Conservation (phyloP, 2,888 invertebrate species). For the Tryphoninae sp. region DNA sequence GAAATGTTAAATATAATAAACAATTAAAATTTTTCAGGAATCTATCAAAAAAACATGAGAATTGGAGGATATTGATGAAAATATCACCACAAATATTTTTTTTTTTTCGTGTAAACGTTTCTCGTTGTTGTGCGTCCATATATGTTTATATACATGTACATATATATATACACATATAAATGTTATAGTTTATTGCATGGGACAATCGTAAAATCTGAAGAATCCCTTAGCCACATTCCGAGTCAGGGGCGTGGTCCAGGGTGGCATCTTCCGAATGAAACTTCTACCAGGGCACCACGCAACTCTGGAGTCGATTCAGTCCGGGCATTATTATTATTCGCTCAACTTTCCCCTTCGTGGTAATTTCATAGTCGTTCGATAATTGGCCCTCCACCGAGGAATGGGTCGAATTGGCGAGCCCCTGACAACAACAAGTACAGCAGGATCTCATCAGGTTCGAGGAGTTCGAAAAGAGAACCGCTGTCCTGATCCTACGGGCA, state of each 20-base stretch:
- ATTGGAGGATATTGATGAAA: background rate
- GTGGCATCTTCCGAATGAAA: constrained; percentile 80
- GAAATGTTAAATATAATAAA: background rate
- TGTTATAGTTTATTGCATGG: constrained; percentile 31
- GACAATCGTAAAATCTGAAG: constrained; percentile 48
- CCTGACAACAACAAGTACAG: constrained; percentile 77
- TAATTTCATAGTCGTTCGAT: constrained; percentile 67
- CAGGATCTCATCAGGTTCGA: constrained; percentile 74
- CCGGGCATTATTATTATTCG: constrained; percentile 68
- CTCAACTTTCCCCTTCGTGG: constrained; percentile 68
- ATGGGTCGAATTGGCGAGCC: constrained; percentile 76
- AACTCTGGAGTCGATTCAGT: constrained; percentile 68
- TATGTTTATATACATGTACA: background rate
- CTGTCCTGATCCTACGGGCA: constrained; percentile 62
- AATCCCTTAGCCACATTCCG: constrained; percentile 55
- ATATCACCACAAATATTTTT: background rate
- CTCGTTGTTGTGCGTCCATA: background rate
- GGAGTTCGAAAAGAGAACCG: constrained; percentile 64
- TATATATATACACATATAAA: constrained; percentile 7
- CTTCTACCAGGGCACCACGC: constrained; percentile 77
- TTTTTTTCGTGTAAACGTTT: background rate
- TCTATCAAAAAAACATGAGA: background rate
- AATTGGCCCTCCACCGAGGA: constrained; percentile 69
- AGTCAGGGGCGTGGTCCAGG: constrained; percentile 77
- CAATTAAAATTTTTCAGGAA: background rate